Conservation (phyloP, 2,113 vertebrate genomes). For the Calonectris borealis region DNA sequence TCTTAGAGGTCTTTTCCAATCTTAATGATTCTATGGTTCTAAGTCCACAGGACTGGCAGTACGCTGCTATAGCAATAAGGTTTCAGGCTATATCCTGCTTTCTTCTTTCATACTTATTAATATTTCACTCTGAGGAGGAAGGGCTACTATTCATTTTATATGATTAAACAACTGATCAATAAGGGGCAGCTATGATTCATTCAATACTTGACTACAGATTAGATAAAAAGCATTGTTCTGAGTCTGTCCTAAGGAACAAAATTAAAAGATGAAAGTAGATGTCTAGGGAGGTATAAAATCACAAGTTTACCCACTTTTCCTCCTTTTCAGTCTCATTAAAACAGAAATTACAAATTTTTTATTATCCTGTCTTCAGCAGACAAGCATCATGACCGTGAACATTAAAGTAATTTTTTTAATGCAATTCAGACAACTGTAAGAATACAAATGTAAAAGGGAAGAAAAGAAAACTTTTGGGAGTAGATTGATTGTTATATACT, state of each 20-base stretch:
- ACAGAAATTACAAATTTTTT: neutral
- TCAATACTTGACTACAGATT: neutral
- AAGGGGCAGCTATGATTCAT: neutral
- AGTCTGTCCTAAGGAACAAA: neutral
- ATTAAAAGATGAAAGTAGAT: neutral
- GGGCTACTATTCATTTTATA: neutral
- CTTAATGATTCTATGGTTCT: no score
- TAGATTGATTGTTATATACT: neutral
- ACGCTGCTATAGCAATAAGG: neutral
- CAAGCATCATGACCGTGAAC: neutral
- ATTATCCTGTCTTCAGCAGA: neutral
- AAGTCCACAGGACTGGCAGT: neutral
- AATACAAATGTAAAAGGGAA: neutral
- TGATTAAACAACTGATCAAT: neutral
- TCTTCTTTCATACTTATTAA: neutral
- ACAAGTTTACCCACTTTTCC: neutral
- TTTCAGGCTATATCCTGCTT: neutral
- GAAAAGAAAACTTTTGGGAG: neutral
- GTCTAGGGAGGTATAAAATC: neutral
- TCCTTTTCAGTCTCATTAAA: neutral
- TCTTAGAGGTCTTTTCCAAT: no score
- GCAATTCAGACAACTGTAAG: neutral
- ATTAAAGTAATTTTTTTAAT: neutral
- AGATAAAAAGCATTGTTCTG: neutral
- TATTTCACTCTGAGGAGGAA: neutral